phyloP scores from a whole-genome alignment of 2,797 vertebrate species.

The Columba guinea region DNA sequence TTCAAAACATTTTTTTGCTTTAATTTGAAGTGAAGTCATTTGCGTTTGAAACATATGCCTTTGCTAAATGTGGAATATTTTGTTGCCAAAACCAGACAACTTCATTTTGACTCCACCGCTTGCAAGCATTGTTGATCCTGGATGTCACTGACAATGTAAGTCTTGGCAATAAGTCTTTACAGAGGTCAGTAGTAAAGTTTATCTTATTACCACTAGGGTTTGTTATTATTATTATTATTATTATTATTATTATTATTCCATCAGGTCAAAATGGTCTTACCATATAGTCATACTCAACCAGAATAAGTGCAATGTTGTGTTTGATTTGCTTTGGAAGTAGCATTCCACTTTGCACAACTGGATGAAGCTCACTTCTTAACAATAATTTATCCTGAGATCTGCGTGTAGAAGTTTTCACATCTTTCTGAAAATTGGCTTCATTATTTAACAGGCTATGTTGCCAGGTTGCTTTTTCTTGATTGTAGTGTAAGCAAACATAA shows the following conservation, averaged over 20 bases:
- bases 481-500: background rate
- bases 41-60: conserved; percentile 80
- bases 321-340: background rate
- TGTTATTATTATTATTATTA: background rate
- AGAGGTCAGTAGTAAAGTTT: conserved; percentile 24
- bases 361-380: background rate
- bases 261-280: background rate
- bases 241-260: background rate
- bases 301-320: background rate
- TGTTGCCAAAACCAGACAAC: conserved; percentile 68
- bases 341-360: background rate
- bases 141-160: conserved; percentile 17
- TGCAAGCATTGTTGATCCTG: conserved; percentile 50
- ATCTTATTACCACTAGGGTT: background rate
- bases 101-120: conserved; percentile 57
- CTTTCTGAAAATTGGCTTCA: background rate
- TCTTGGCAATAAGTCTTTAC: background rate
- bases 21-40: conserved; percentile 77
- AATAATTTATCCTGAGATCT: background rate
- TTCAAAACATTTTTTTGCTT: conserved; percentile 78
- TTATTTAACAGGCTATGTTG: background rate
- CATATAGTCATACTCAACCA: background rate
- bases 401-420: background rate
- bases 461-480: background rate
- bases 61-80: conserved; percentile 61